Base-by-base conservation (phyloP, 2,888 invertebrate species). In the Netelia inedita region DNA sequence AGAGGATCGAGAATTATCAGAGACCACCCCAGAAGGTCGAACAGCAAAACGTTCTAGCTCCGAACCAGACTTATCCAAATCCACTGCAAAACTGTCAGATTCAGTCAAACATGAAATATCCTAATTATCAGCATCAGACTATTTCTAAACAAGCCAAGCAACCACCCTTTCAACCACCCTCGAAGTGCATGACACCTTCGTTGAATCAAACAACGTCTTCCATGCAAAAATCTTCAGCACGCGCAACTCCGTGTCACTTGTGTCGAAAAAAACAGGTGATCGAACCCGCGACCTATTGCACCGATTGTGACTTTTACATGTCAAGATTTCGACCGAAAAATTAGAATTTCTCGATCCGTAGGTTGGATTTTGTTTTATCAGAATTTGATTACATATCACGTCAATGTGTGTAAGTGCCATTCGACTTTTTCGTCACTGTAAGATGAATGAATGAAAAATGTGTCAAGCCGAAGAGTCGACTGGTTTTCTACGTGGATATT, bases 261-360 rank as follows among this genome's bases (percentile, higher is more conserved):
- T 98, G 98, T 94, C 95, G 98, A 81, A 98, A 98, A 93, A 97
- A 98, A 91, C 95, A 96, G 86, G 96, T 98, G 19, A 95, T 95
- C 69, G 95, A 97, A 16, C 97, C 98, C 14, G 96, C 96, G 50
- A 95, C 96, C 89, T 98, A 98, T 92, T 98, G 98, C 94, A 95
- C 96, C 71, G 98, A 98, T 94, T 98, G 98, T 94, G 98, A 98
- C 92, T 98, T 97, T 94, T 98, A 98, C 92, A 97, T 98, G 96
- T 97, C 97, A 86, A 95, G 97, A 91, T 97, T 97, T 93, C 96
- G 96, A 91, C 96, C 96, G 61, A 95, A 95, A 88, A 95, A 95
- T 90, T 95, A 88, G 19, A 50, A 50, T n/a, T 5, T 28, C 16
- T 55, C 35, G 19, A 23, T 74, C 16, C 65, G 9, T 9, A 65